Base-by-base conservation (phyloP, 2,113 vertebrate genomes). In the Ptyas mucosa region DNA sequence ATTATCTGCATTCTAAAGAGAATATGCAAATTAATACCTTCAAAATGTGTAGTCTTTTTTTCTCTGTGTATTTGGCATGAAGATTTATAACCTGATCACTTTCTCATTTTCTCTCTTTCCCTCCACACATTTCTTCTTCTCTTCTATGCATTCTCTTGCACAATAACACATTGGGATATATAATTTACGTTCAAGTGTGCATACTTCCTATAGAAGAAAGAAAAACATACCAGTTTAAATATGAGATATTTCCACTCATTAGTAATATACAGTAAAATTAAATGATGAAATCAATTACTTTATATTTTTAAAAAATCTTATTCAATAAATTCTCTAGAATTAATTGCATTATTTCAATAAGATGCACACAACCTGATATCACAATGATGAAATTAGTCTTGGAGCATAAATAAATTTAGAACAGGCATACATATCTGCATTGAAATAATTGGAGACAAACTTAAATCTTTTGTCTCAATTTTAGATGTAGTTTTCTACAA, bases 11-110 rank as follows among this genome's bases (percentile, higher is more conserved):
- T 92, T 89, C 39, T 54, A 92, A 89, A 61, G 88, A 49, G 95
- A 97, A 95, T 69, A 91, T 51, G 88, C 89, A 95, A 91, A 96
- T 85, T 95, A 0, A 89, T 93, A 94, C 91, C 95, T 91, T 93
- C 95, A 94, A 95, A 96, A 94, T 11, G 43, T 94, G 95, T 96
- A 94, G 20, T 43, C 34, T 81, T 81, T 81, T 39, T 81, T 4
- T 21, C 34, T 43, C 75, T 43, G 18, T 75, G n/a, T 81, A 43
- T 81, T 81, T 81, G 75, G 75, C 75, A 81, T 43, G 18, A 21
- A 81, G 18, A 81, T 81, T 81, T 81, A 81, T 81, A 81, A 81
- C 34, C n/a, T 81, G 75, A 21, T 81, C 75, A 81, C 8, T 43
- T 81, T 81, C 34, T 81, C 75, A 43, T 81, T 81, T 39, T 81